Evolutionary conservation across 2,797 vertebrate species (phyloP).

Genomic region (Zalophus californianus): DNA sequence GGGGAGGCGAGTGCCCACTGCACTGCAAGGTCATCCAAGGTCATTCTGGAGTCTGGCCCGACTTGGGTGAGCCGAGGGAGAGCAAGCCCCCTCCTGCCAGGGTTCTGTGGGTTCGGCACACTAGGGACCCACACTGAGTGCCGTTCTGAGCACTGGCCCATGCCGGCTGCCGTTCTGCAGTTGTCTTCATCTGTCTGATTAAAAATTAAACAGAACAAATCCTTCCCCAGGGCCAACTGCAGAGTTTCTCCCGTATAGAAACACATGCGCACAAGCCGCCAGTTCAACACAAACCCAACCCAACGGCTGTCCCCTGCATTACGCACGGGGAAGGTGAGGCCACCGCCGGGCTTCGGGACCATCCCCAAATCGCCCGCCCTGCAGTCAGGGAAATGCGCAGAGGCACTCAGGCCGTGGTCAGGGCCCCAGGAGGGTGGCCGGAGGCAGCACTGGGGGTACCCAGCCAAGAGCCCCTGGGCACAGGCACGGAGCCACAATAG

Average conservation of each 20-base stretch:
- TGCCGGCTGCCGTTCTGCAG: constrained; percentile 77
- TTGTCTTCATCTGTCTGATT: constrained; percentile 83
- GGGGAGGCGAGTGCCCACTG: too few relatives aligned
- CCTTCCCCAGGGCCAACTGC: constrained; percentile 71
- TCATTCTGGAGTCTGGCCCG: neutral
- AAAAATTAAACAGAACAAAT: constrained; percentile 85
- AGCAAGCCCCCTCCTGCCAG: accelerated
- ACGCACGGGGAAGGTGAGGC: too few relatives aligned
- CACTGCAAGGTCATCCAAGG: neutral
- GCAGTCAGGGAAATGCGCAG: accelerated
- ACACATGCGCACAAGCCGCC: neutral
- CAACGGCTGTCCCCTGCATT: neutral
- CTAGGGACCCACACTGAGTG: constrained; percentile 31
- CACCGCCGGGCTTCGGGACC: neutral
- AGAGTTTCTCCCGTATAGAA: neutral
- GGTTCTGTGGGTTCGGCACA: accelerated
- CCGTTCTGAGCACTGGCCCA: constrained; percentile 81
- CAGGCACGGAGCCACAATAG: accelerated
- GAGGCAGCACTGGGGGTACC: neutral
- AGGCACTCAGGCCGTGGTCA: accelerated
- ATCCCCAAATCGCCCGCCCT: accelerated
- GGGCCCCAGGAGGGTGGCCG: neutral
- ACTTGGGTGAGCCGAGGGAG: neutral
- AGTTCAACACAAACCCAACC: neutral
- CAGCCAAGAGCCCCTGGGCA: accelerated